These are phyloP conservation scores for Dicyrtomina minuta DNA, from an alignment of 2,888 invertebrate genomes.

Conservation along the genomic window DNA sequence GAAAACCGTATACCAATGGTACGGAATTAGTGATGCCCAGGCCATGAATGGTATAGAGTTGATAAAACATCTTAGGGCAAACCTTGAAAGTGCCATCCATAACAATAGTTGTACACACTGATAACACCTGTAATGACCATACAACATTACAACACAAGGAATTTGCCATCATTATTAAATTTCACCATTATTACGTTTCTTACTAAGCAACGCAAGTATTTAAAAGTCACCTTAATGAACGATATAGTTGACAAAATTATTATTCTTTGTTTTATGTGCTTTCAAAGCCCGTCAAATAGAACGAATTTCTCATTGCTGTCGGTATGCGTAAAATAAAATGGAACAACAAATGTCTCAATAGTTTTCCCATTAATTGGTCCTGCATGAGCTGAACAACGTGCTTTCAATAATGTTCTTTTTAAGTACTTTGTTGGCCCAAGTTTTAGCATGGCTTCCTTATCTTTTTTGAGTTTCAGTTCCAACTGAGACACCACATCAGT, in stretches of 20 bases:
- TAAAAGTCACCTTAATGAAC: not conserved
- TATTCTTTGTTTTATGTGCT: not conserved
- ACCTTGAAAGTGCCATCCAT: constrained; percentile 12
- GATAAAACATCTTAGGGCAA: constrained; percentile 3
- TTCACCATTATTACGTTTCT: not conserved
- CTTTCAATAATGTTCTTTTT: too few relatives aligned
- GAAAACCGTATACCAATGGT: constrained; percentile 1
- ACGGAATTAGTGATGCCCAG: not conserved
- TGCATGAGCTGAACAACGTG: too few relatives aligned
- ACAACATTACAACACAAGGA: not conserved
- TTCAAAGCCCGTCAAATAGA: not conserved
- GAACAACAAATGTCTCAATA: too few relatives aligned
- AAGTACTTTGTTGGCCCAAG: too few relatives aligned
- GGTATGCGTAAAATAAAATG: too few relatives aligned
- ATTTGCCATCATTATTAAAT: not conserved
- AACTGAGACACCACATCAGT: too few relatives aligned
- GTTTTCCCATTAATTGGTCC: too few relatives aligned
- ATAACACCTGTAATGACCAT: not conserved
- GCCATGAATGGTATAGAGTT: constrained; percentile 9
- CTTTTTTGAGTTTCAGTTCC: too few relatives aligned
- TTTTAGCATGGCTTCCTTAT: too few relatives aligned
- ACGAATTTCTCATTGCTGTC: too few relatives aligned
- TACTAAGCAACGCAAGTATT: too few relatives aligned
- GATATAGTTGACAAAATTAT: not conserved
- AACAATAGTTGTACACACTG: not conserved